Percentiles rank a stretch among this genome's conserved stretches.
phyloP scores from a whole-genome alignment of 1,140 invertebrate species.

The Achroia grisella region DNA sequence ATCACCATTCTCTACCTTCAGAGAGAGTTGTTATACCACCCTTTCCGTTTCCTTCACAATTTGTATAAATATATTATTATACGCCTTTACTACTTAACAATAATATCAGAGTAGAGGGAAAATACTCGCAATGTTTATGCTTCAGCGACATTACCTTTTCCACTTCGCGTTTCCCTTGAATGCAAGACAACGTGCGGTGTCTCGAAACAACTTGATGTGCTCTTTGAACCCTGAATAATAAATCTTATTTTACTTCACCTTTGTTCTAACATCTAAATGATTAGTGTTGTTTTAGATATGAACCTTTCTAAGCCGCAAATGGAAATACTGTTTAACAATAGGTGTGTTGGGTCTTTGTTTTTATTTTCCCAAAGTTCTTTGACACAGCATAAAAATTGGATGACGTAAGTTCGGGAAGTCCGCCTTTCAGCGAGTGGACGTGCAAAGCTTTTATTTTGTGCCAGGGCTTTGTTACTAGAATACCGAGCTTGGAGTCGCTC shows the following conservation, averaged over 20 bases:
- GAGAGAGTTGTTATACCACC: too few species aligned
- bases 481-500: slow-evolving; percentile 45
- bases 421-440: slow-evolving; percentile 53
- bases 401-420: slow-evolving; percentile 46
- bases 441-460: slow-evolving; percentile 62
- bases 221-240: slow-evolving; percentile 7
- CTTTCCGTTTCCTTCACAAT: too few species aligned
- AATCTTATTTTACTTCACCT: slow-evolving; percentile 15
- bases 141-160: slow-evolving; percentile 6
- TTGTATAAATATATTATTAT: too few species aligned
- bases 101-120: too few species aligned
- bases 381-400: slow-evolving; percentile 19
- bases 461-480: slow-evolving; percentile 55
- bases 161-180: slow-evolving; percentile 9
- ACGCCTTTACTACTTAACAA: too few species aligned
- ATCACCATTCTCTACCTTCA: too few species aligned
- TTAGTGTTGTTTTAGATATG: not conserved
- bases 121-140: too few species aligned
- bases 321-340: not conserved
- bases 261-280: slow-evolving; percentile 10
- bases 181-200: slow-evolving; percentile 14
- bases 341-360: not conserved
- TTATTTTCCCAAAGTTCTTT: slow-evolving; percentile 8
- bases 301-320: not conserved
- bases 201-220: slow-evolving; percentile 17